Evolutionary conservation across 35 echinoderm and acorn worm species (phyloP).

Genomic region (Stichopus chloronotus): DNA sequence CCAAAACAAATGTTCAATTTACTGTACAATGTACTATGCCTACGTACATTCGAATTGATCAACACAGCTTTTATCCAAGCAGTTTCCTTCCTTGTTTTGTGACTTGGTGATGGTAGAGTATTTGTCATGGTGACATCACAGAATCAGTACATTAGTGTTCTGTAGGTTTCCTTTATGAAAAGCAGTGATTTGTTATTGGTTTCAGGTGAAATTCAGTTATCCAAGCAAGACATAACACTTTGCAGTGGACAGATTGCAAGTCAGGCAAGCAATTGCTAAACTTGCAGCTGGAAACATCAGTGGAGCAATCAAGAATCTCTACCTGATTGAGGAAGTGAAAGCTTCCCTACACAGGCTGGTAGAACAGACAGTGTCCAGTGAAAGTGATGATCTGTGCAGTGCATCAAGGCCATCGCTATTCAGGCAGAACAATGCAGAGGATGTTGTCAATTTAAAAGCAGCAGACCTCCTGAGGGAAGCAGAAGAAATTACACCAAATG

Average conservation of each 20-base stretch:
- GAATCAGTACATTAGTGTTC: background rate
- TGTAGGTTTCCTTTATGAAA: background rate
- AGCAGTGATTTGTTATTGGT: background rate
- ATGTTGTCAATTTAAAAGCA: constrained; percentile 10
- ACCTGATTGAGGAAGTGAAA: background rate
- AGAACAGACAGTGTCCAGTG: constrained; percentile 7
- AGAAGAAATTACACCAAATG: background rate
- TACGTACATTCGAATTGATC: background rate
- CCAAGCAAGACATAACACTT: constrained; percentile 1
- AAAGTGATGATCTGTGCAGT: background rate
- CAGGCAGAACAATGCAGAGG: constrained; percentile 1
- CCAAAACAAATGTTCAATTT: background rate
- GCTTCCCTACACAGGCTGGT: background rate
- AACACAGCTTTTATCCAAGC: background rate
- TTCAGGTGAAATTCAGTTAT: background rate
- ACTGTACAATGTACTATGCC: background rate
- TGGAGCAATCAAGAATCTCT: background rate
- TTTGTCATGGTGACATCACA: background rate
- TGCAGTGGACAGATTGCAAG: constrained; percentile 7
- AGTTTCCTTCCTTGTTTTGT: constrained; percentile 3
- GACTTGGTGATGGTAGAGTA: background rate
- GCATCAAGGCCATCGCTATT: constrained; percentile 2
- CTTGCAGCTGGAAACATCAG: constrained; percentile 2
- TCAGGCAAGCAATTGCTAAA: constrained; percentile 1
- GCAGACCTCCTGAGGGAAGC: background rate